Base-by-base conservation (phyloP, 2,888 invertebrate species). In the Isoperla grammatica region DNA sequence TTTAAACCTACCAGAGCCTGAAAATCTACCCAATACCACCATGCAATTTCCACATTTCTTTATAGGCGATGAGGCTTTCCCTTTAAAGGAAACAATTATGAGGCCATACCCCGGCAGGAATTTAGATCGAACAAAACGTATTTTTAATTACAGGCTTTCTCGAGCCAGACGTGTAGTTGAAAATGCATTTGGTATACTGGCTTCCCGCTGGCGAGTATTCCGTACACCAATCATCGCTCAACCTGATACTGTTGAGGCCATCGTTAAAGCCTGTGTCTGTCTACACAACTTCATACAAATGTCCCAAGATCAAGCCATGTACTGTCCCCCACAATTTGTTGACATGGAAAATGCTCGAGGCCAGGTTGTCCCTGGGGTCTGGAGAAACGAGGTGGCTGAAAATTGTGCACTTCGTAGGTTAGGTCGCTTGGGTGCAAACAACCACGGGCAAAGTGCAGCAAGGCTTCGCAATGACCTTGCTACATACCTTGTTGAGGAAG, bases 141-240 rank as follows among this genome's bases (percentile, higher is more conserved):
- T 64, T 35, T 65, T 57, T 50, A 65, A 65, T 29, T 65, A 65
- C 50, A 48, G 64, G 29, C 46, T 65, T 37, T 62, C 60, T 29
- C 60, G 63, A 57, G 63, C 55, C 29, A 53, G 64, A 19, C 58
- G 61, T 13, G 40, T 61, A 19, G 60, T 61, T 13, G 64, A 65
- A 57, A 65, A 65, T 57, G 63, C 62, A 37, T 65, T 65, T 46
- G 64, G 63, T 40, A 56, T 64, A 19, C 35, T 65, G 43, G 37
- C 61, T 56, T 49, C 61, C 23, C 43, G 60, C 19, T 65, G 64
- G 48, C 56, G 59, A 42, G 43, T 65, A 46, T 61, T 65, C 45
- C 58, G 58, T 20, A 62, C 56, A 40, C 59, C 45, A 48, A 63
- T 64, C 43, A 59, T 59, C 46, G 35, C 63, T 57, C 55, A 59